Conservation (phyloP, 2,888 invertebrate species). For the Beris chalybata region DNA sequence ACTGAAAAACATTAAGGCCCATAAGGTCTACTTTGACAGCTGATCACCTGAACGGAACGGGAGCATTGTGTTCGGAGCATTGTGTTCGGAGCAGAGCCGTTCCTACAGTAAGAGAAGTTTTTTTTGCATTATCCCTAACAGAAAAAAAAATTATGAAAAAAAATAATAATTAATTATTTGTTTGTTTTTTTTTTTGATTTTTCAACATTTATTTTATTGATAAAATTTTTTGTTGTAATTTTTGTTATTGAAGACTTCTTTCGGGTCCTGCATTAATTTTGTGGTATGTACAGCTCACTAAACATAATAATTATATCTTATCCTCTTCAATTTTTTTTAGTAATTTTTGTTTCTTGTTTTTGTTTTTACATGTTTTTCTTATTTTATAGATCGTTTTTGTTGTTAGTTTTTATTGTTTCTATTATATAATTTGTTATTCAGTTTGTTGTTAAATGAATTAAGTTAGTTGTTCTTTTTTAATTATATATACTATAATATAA, state of each 20-base stretch:
- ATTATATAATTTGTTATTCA: background rate
- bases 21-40: no score
- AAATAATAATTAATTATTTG: background rate
- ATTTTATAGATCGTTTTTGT: background rate
- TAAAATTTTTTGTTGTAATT: slow-evolving; percentile 25
- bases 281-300: slow-evolving; percentile 30
- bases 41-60: no score
- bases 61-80: no score
- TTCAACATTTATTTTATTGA: slow-evolving; percentile 30
- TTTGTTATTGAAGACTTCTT: slow-evolving; percentile 22
- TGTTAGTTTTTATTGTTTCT: background rate
- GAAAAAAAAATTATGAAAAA: no score
- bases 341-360: background rate
- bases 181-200: slow-evolving; percentile 7
- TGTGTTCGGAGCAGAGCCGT: no score
- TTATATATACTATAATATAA: slow-evolving; percentile 30
- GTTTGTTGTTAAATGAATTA: slow-evolving; percentile 20
- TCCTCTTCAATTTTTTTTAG: background rate
- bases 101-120: no score
- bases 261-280: slow-evolving; percentile 29
- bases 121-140: no score
- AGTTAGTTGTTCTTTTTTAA: slow-evolving; percentile 9
- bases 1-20: no score
- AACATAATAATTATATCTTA: slow-evolving; percentile 26
- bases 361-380: background rate